Percentiles rank a stretch among this genome's conserved stretches.
Evolutionary conservation across 37 sponge, comb jelly and placozoan genomes (phyloP).

Genomic region (Halichondria panicea): DNA sequence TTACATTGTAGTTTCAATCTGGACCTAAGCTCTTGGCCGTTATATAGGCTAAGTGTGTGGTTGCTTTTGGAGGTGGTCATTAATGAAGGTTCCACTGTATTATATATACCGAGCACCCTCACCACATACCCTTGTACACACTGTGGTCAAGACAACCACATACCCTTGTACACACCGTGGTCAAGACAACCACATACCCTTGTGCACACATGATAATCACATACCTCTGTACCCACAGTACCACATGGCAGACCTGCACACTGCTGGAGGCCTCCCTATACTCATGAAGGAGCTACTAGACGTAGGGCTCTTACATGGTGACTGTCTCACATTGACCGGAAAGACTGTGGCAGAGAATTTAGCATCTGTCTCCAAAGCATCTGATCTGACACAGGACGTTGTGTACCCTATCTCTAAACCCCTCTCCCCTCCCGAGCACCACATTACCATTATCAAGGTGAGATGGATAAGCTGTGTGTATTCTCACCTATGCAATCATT

Average conservation of each 20-base stretch:
- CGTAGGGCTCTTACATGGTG: constrained; percentile 56
- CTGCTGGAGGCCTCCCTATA: constrained; percentile 74
- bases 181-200: too few relatives aligned
- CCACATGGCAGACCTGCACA: constrained; percentile 73
- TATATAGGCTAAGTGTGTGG: too few relatives aligned
- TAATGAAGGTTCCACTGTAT: too few relatives aligned
- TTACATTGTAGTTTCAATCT: too few relatives aligned
- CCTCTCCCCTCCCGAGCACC: constrained; percentile 46
- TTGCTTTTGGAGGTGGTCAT: too few relatives aligned
- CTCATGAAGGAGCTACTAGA: constrained; percentile 71
- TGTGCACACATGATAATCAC: background rate
- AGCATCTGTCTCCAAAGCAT: constrained; percentile 1
- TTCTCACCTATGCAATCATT: background rate
- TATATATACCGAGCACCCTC: too few relatives aligned
- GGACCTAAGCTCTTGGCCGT: too few relatives aligned
- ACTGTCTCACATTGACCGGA: constrained; percentile 78
- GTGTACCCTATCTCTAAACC: constrained; percentile 46
- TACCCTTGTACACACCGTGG: too few relatives aligned
- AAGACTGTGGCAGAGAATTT: constrained; percentile 69
- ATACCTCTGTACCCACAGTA: constrained; percentile 30
- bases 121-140: too few relatives aligned
- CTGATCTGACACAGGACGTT: constrained; percentile 60
- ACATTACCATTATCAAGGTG: constrained; percentile 60
- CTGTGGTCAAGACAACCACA: too few relatives aligned
- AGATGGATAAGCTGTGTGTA: background rate